Evolutionary conservation across 2,888 invertebrate genomes (phyloP).

Genomic region (Trypoxylon attenuatum): DNA sequence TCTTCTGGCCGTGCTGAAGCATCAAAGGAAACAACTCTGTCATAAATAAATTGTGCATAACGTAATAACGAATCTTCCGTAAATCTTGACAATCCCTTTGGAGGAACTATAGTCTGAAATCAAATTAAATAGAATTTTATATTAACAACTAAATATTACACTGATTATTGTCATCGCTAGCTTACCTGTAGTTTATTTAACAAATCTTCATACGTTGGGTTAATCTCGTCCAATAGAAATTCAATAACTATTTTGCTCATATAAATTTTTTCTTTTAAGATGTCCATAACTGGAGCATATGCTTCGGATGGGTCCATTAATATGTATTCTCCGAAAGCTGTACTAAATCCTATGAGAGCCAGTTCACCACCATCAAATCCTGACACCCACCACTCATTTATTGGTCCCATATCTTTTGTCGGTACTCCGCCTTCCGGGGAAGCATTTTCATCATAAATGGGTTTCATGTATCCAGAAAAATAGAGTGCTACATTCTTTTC

Average conservation of each 20-base stretch:
- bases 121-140: slow-evolving; percentile 1
- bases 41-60: slow-evolving; percentile 88
- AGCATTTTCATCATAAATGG: slow-evolving; percentile 84
- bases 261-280: slow-evolving; percentile 85
- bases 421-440: slow-evolving; percentile 84
- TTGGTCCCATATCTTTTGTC: slow-evolving; percentile 86
- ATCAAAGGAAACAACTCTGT: slow-evolving; percentile 81
- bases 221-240: slow-evolving; percentile 81
- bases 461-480: slow-evolving; percentile 88
- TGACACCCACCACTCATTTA: slow-evolving; percentile 89
- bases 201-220: slow-evolving; percentile 86
- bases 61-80: slow-evolving; percentile 85
- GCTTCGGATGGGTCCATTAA: slow-evolving; percentile 83
- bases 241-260: slow-evolving; percentile 87
- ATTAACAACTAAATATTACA: not conserved
- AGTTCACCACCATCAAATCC: slow-evolving; percentile 89
- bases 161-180: not conserved
- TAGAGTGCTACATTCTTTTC: slow-evolving; percentile 85
- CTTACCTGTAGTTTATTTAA: slow-evolving; percentile 79
- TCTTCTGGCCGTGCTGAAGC: slow-evolving; percentile 78
- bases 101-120: slow-evolving; percentile 75
- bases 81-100: slow-evolving; percentile 75
- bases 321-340: slow-evolving; percentile 87
- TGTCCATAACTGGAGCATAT: slow-evolving; percentile 83
- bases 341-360: slow-evolving; percentile 85